Conservation (phyloP, 2,113 vertebrate species). For the Parus major region DNA sequence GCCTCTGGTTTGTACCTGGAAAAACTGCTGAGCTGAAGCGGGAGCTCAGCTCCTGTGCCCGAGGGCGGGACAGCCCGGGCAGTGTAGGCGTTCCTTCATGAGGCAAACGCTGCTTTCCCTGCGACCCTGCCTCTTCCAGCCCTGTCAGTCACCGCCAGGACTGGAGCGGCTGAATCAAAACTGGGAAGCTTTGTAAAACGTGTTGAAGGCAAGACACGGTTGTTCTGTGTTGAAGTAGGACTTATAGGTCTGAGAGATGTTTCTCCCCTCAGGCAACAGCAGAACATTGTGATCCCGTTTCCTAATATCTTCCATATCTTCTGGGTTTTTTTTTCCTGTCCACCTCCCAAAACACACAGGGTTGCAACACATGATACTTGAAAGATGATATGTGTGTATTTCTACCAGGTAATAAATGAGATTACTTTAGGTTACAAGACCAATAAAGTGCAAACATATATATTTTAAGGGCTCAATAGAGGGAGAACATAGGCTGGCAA, state of each 20-base stretch:
- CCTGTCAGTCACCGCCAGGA: rapidly evolving
- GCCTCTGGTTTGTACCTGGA: rapidly evolving
- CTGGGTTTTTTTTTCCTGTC: background rate
- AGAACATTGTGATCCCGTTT: background rate
- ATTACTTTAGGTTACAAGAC: background rate
- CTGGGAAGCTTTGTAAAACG: background rate
- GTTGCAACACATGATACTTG: background rate
- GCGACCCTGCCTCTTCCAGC: background rate
- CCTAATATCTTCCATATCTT: background rate
- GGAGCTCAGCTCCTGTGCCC: background rate
- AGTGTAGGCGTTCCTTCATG: rapidly evolving
- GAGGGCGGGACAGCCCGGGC: background rate
- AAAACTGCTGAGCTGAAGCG: rapidly evolving
- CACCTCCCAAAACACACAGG: background rate
- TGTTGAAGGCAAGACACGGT: background rate
- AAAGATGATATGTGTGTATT: background rate
- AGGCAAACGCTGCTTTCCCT: rapidly evolving
- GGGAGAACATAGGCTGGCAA: background rate
- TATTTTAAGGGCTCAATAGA: background rate
- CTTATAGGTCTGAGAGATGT: background rate
- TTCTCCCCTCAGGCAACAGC: background rate
- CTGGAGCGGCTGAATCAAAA: background rate
- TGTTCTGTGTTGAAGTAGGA: background rate
- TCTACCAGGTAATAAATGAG: background rate
- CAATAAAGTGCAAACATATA: background rate